Evolutionary conservation across 2,797 vertebrate genomes (phyloP).

Genomic region (Chromis chromis): DNA sequence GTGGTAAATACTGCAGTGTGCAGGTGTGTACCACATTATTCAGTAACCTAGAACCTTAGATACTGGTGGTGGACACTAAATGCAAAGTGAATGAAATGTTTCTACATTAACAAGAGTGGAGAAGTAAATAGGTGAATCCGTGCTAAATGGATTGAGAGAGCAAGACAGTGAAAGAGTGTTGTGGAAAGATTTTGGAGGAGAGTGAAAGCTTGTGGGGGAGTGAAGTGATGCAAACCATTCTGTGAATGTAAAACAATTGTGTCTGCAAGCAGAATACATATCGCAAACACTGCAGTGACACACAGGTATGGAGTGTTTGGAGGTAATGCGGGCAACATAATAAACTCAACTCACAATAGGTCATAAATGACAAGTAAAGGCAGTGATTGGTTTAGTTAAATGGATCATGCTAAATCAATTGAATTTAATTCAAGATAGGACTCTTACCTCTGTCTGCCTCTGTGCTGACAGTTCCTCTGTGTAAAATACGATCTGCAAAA

Average conservation of each 20-base stretch:
- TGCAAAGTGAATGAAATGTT: constrained; percentile 10
- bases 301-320: constrained; percentile 1
- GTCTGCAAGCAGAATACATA: constrained; percentile 70
- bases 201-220: constrained; percentile 22
- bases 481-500: constrained; percentile 30
- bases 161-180: constrained; percentile 3
- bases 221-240: constrained; percentile 36
- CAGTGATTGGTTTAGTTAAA: not conserved
- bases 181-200: constrained; percentile 13
- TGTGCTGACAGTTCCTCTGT: constrained; percentile 34
- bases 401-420: not conserved
- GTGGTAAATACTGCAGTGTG: constrained; percentile 43
- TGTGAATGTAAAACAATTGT: constrained; percentile 64
- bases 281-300: constrained; percentile 41
- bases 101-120: not conserved
- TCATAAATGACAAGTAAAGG: not conserved
- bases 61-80: not conserved
- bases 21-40: constrained; percentile 23
- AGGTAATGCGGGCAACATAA: not conserved
- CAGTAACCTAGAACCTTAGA: constrained; percentile 6
- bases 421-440: constrained; percentile 1
- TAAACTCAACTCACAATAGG: not conserved
- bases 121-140: constrained; percentile 12
- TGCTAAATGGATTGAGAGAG: constrained; percentile 11
- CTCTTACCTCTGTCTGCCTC: constrained; percentile 64